phyloP scores from a whole-genome alignment of 53 echinoderm and acorn worm genomes.

The Echinarachnius parma region DNA sequence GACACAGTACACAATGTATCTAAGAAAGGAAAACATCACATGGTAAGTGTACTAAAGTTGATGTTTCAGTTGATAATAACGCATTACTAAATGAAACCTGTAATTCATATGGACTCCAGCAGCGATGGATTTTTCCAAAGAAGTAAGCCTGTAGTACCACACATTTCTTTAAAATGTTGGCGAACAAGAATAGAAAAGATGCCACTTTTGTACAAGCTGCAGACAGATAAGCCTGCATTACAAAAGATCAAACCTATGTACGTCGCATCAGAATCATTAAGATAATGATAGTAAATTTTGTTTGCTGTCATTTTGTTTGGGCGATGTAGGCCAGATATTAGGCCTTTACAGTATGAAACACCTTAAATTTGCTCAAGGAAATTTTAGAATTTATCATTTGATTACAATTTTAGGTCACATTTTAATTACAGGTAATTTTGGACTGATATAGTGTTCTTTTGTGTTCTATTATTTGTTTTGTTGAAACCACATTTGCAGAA shows the following conservation, averaged over 20 bases:
- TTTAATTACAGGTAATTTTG: conserved; percentile 26
- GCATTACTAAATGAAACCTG: conserved; percentile 22
- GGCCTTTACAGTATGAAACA: conserved; percentile 27
- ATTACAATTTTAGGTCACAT: conserved; percentile 16
- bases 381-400: conserved; percentile 22
- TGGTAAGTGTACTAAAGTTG: conserved; percentile 27
- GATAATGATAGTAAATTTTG: conserved; percentile 19
- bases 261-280: conserved; percentile 12
- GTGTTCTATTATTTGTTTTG: conserved; percentile 20
- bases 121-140: conserved; percentile 24
- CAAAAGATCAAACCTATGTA: conserved; percentile 16
- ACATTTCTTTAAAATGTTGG: conserved; percentile 24
- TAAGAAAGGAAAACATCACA: conserved; percentile 24
- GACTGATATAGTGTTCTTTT: conserved; percentile 20
- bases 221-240: conserved; percentile 24
- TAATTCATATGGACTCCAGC: conserved; percentile 25
- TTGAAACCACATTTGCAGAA: conserved; percentile 26
- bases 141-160: conserved; percentile 26
- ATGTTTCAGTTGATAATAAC: conserved; percentile 30
- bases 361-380: conserved; percentile 25
- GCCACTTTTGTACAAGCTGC: conserved; percentile 11
- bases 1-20: conserved; percentile 7
- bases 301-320: conserved; percentile 31
- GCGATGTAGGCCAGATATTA: conserved; percentile 29
- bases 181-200: conserved; percentile 19